Base-by-base conservation (phyloP, 2,888 invertebrate species). In the Erebia ligea region DNA sequence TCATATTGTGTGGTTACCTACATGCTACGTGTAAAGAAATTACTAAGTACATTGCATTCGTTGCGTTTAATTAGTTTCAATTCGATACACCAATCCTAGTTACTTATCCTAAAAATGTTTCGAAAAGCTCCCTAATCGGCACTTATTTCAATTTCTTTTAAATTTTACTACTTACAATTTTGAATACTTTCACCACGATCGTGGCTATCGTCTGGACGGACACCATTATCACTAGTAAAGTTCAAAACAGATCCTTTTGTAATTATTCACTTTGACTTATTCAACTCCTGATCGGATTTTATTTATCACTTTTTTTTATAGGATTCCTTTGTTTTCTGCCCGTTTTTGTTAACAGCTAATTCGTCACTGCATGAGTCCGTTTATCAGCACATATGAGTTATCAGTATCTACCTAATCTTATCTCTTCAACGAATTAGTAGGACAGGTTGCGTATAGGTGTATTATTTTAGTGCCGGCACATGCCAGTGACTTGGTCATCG, bases 191-290 rank as follows among this genome's bases (percentile, higher is more conserved):
- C 82, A 97, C 95, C 86, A 97, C 95, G 73, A 97, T 95, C 70
- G 97, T 95, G 76, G 96, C 97, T 79, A 97, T 96, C 61, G 96
- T 97, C 86, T 96, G 96, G 72, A 97, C 94, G 76, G 96, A 96
- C 86, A 96, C 96, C 97, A 97, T 97, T 92, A 92, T 96, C 86
- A 87, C 88, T 79, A 19, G 75, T 77, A 78, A 71, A 61, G 70
- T 75, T 78, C 77, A 34, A 34, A 76, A 75, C 76, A 71, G 76
- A 75, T 78, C 76, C 76, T 78, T 76, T 73, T 74, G 75, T 66
- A 69, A 57, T 73, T 76, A 78, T 76, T 77, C 76, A 77, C 77
- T 76, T 70, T 59, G 76, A 52, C 34, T 69, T 73, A 73, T 75
- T 13, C 19, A 54, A 54, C 17, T 19, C 10, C 17, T 10, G 25